Base-by-base conservation (phyloP, 1,140 invertebrate species). In the Dreissena polymorpha region DNA sequence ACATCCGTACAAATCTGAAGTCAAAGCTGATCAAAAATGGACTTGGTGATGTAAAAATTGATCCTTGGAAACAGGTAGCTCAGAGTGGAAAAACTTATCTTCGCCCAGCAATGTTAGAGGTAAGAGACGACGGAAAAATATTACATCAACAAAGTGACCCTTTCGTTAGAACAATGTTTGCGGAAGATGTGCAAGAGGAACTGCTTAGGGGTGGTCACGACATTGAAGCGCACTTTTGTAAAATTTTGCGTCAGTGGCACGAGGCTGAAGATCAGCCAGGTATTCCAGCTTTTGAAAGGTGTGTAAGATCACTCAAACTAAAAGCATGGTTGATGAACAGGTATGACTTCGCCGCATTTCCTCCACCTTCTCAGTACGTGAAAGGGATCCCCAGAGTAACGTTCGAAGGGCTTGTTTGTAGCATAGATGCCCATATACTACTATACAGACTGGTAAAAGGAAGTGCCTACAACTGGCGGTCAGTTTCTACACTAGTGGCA, bases 231-330 rank as follows among this genome's bases (percentile, higher is more conserved):
- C 0, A 49, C n/a, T n/a, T n/a, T n/a, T n/a, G n/a, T n/a, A n/a
- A n/a, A n/a, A n/a, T n/a, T n/a, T n/a, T n/a, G n/a, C 23, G 63
- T 10, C 14, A 68, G 25, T 78, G 75, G 64, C 75, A 78, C 27
- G 63, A 78, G 25, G 75, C 75, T 13, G 64, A 78, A 51, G 75
- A 78, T 21, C 39, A 78, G 16, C 0, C 75, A 8, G 21, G 75
- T 21, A 21, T 68, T 0, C 8, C 16, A 16, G 49, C 64, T 8
- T 0, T n/a, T 21, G 74, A 77, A 50, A 39, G 74, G 23, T 10
- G 8, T 18, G 10, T 13, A 50, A 10, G 63, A 60, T 21, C n/a
- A 50, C 10, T 68, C 0, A 10, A 21, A 49, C 53, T 68, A 8
- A 13, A 23, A 25, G 53, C 55, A 16, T 74, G 72, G n/a, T n/a